Percentiles rank a stretch among this genome's conserved stretches.
Conservation (phyloP, 1,140 invertebrate genomes). For the Bicyclus anynana region DNA sequence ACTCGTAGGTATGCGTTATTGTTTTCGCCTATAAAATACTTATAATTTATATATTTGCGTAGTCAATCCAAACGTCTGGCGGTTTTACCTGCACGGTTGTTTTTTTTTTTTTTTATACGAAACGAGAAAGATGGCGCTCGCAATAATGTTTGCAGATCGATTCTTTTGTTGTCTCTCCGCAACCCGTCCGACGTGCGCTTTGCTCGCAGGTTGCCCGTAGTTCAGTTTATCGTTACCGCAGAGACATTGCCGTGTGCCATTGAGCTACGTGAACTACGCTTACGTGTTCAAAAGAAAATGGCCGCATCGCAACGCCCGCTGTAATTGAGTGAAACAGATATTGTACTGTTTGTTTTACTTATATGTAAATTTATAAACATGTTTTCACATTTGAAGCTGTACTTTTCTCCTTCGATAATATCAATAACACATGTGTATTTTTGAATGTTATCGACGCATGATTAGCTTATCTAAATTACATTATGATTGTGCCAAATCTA, state of each 20-base stretch:
- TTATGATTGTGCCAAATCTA: too few species aligned
- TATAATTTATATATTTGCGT: background rate
- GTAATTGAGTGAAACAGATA: slow-evolving; percentile 18
- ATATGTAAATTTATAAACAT: too few species aligned
- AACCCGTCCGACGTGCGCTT: slow-evolving; percentile 38
- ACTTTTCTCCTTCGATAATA: too few species aligned
- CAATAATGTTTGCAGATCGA: slow-evolving; percentile 46
- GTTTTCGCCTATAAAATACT: background rate
- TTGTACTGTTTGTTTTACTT: background rate
- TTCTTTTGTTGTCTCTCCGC: slow-evolving; percentile 55
- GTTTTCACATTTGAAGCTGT: too few species aligned
- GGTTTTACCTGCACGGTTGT: background rate
- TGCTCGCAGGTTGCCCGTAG: slow-evolving; percentile 37
- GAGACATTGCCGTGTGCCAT: slow-evolving; percentile 59
- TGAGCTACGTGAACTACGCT: slow-evolving; percentile 51
- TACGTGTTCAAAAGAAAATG: slow-evolving; percentile 66
- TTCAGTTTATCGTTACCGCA: slow-evolving; percentile 51
- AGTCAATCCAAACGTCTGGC: background rate
- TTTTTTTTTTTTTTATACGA: background rate
- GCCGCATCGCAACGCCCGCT: slow-evolving; percentile 39
- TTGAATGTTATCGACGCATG: too few species aligned
- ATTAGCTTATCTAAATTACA: too few species aligned
- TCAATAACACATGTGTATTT: too few species aligned
- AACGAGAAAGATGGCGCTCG: slow-evolving; percentile 9
- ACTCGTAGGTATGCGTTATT: background rate